A percentile compares a stretch with the other conserved stretches of the same genome.
These are phyloP conservation scores for Cyanoliseus patagonus DNA, from an alignment of 2,113 vertebrate species.

Conservation along the genomic window DNA sequence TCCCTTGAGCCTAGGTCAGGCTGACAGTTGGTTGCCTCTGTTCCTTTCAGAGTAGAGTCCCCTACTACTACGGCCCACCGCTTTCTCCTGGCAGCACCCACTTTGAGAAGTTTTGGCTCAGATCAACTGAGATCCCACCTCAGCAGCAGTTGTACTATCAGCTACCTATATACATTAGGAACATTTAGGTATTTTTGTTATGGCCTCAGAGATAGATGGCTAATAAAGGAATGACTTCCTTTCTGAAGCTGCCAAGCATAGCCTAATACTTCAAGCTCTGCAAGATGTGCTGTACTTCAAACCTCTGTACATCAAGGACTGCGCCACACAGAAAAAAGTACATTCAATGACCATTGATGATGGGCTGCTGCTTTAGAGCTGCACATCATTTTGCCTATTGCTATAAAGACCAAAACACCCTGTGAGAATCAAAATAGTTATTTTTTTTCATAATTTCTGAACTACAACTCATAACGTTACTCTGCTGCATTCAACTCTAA, in stretches of 20 bases:
- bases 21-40: too few relatives aligned
- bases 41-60: too few relatives aligned
- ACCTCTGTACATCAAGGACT: background rate
- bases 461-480: background rate
- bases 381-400: accelerated
- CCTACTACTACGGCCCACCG: too few relatives aligned
- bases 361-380: background rate
- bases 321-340: background rate
- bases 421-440: background rate
- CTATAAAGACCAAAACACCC: background rate
- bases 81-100: too few relatives aligned
- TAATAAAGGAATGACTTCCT: background rate
- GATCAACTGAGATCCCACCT: background rate
- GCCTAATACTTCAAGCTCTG: background rate
- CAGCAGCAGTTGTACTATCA: background rate
- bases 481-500: background rate
- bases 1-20: too few relatives aligned
- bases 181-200: background rate
- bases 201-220: background rate
- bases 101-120: background rate
- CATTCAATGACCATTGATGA: background rate
- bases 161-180: background rate
- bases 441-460: background rate
- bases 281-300: background rate
- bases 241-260: background rate